Base-by-base conservation (phyloP, 2,113 vertebrate genomes). In the Oryctolagus cuniculus region DNA sequence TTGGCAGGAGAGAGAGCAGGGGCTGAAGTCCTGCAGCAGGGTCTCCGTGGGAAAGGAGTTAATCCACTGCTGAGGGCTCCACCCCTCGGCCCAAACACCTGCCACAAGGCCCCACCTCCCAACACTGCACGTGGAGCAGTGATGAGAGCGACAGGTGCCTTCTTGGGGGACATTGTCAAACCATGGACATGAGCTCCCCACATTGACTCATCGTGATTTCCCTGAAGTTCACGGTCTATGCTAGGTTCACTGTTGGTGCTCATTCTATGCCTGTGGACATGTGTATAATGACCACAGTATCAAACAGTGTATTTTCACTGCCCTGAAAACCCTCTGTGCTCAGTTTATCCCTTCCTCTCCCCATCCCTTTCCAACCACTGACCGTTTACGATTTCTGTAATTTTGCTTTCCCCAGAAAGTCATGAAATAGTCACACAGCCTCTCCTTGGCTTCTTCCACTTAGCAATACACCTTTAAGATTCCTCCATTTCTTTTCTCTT, bases 381-480 rank as follows among this genome's bases (percentile, higher is more conserved):
- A 84, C n/a, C 11, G 63, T 61, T 72, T 51, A 75, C 6, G n/a
- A 49, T 87, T 34, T 64, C 27, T 55, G 5, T 34, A 61, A 21
- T 29, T 92, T 78, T 63, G 19, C 31, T n/a, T 55, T 84, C 75
- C 67, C 25, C 25, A 95, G 53, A 95, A 79, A 31, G 17, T 79
- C 25, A 9, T 27, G 27, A 10, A 72, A 12, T 67, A 69, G 29
- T 25, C 63, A n/a, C 27, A n/a, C 3, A 53, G 31, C 77, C 5
- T 81, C 72, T 74, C 44, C 51, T 17, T 77, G 61, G 10, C 67
- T 90, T 92, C 36, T 82, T 90, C 67, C 25, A 25, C 25, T 61
- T 64, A 67, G 73, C 21, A 22, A 82, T 21, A n/a, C 38, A 27
- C 4, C 10, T 70, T 78, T 81, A 72, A 64, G 36, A 31, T 81